Conservation (phyloP, 2,113 vertebrate species). For the Pachypanchax playfairii region DNA sequence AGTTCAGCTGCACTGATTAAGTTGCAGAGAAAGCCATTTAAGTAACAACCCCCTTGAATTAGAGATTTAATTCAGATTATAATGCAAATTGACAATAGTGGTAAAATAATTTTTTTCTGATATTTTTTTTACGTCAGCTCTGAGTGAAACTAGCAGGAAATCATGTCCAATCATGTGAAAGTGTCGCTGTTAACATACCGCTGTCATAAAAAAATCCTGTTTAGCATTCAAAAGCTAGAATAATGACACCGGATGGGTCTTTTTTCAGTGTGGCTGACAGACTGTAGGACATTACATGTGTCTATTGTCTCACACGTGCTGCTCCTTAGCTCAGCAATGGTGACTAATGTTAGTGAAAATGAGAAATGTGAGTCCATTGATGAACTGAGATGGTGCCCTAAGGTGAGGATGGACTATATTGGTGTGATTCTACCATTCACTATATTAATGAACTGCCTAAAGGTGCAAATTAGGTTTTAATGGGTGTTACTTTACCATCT, state of each 20-base stretch:
- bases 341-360: constrained; percentile 79
- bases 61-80: constrained; percentile 50
- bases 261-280: constrained; percentile 40
- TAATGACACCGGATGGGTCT: constrained; percentile 30
- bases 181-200: constrained; percentile 18
- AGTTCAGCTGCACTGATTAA: constrained; percentile 53
- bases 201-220: constrained; percentile 26
- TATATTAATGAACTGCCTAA: constrained; percentile 98
- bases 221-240: constrained; percentile 39
- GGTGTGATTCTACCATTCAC: constrained; percentile 82
- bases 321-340: constrained; percentile 59
- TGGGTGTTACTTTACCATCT: constrained; percentile 93
- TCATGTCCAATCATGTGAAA: constrained; percentile 20
- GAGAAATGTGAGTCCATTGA: constrained; percentile 77
- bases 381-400: constrained; percentile 81
- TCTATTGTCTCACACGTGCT: constrained; percentile 63
- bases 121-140: constrained; percentile 30
- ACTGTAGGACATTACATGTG: constrained; percentile 44
- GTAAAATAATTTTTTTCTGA: not conserved
- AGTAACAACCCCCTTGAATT: constrained; percentile 33
- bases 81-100: constrained; percentile 33
- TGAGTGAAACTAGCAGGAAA: not conserved
- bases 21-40: constrained; percentile 28
- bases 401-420: constrained; percentile 86
- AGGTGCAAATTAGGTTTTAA: constrained; percentile 98